A percentile compares a stretch with the other conserved stretches of the same genome.
These are phyloP conservation scores for Vulpes lagopus DNA, from an alignment of 2,113 vertebrate species.

Conservation along the genomic window DNA sequence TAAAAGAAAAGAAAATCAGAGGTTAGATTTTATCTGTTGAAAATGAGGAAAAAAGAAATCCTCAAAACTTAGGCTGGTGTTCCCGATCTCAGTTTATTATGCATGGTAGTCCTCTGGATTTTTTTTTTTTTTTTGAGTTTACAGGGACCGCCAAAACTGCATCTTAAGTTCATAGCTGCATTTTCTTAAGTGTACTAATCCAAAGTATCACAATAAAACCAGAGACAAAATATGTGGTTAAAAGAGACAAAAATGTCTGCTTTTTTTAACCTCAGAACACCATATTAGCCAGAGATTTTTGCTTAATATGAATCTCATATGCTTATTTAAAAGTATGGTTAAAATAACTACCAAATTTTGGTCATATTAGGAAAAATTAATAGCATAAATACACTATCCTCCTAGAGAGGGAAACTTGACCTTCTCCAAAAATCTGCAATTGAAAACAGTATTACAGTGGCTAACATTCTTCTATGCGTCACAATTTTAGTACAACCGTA, in stretches of 20 bases:
- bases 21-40: conserved; percentile 88
- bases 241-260: neutral
- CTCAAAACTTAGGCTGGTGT: conserved; percentile 73
- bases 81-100: conserved; percentile 50
- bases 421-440: conserved; percentile 27
- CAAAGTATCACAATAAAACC: conserved; percentile 30
- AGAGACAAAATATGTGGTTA: conserved; percentile 36
- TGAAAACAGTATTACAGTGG: neutral
- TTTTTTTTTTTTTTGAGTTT: neutral
- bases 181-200: neutral
- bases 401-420: neutral
- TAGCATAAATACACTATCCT: neutral
- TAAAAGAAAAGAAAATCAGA: conserved; percentile 91
- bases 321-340: neutral
- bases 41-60: conserved; percentile 82
- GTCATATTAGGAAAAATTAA: conserved; percentile 9
- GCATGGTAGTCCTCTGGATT: conserved; percentile 21
- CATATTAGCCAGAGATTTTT: conserved; percentile 25
- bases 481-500: neutral
- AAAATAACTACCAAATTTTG: neutral
- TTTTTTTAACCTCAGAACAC: conserved; percentile 57
- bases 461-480: neutral
- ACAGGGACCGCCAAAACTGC: neutral
- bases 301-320: neutral
- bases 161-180: neutral